Evolutionary conservation across 1,140 invertebrate genomes (phyloP).

Genomic region (Piezodorus guildinii): DNA sequence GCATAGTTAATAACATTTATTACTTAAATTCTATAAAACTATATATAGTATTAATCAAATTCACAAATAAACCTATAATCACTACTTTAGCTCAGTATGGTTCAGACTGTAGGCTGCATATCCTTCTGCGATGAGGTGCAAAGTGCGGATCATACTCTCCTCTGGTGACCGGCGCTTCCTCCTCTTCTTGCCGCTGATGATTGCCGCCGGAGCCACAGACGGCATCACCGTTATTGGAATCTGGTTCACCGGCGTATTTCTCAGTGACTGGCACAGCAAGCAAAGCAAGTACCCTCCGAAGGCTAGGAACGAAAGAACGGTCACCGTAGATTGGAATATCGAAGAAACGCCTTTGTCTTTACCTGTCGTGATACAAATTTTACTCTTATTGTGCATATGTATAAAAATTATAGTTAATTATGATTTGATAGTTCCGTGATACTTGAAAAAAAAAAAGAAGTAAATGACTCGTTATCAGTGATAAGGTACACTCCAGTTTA

Average conservation of each 20-base stretch:
- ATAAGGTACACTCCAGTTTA: no score
- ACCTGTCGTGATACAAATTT: not conserved
- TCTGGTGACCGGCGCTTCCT: not conserved
- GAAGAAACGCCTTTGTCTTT: constrained; percentile 3
- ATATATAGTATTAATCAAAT: no score
- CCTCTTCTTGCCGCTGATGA: not conserved
- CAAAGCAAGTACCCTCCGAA: constrained; percentile 66
- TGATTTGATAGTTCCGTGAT: no score
- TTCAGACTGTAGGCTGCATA: constrained; percentile 5
- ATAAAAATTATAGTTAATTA: no score
- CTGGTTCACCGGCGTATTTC: constrained; percentile 34
- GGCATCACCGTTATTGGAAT: not conserved
- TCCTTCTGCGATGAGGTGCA: constrained; percentile 14
- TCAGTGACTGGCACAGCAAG: constrained; percentile 56
- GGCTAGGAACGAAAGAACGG: constrained; percentile 60
- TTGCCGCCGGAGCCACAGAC: not conserved
- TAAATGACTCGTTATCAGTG: no score
- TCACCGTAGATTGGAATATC: constrained; percentile 51
- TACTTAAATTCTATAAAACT: no score
- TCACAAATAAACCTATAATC: no score
- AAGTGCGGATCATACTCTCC: constrained; percentile 1
- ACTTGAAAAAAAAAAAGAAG: no score
- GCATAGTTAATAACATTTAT: no score
- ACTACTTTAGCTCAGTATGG: not conserved
- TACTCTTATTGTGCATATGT: no score